Conservation (phyloP, 1,140 invertebrate genomes). For the Drosophila sturtevanti region DNA sequence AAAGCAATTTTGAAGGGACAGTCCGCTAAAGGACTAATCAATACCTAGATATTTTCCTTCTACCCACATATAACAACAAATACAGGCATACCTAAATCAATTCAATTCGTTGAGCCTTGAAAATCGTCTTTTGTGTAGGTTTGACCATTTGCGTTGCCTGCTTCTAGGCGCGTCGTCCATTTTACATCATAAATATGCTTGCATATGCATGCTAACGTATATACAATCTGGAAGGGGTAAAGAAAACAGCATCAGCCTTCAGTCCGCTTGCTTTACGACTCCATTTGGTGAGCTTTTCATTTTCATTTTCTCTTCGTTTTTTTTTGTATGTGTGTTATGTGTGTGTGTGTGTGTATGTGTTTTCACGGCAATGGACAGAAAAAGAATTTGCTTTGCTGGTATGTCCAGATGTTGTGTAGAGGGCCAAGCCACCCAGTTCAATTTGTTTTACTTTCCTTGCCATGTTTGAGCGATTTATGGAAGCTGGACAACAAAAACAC, state of each 20-base stretch:
- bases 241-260: constrained; percentile 32
- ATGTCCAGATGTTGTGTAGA: neutral
- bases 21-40: neutral
- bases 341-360: constrained; percentile 30
- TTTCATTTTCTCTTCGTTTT: constrained; percentile 48
- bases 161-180: constrained; percentile 34
- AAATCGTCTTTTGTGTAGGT: constrained; percentile 6
- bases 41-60: neutral
- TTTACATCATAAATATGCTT: constrained; percentile 67
- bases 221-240: constrained; percentile 9
- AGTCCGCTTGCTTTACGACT: constrained; percentile 74
- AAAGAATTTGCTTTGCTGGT: constrained; percentile 26
- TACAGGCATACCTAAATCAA: neutral
- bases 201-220: constrained; percentile 54
- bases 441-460: constrained; percentile 74
- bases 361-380: constrained; percentile 23
- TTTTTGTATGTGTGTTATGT: constrained; percentile 12
- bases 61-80: no score
- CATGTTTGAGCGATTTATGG: constrained; percentile 76
- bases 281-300: constrained; percentile 71
- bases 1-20: no score
- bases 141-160: constrained; percentile 18
- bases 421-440: constrained; percentile 42
- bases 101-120: constrained; percentile 6
- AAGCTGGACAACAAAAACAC: constrained; percentile 41